These are phyloP conservation scores for Melospiza melodia DNA, from an alignment of 2,113 vertebrate species.

Conservation along the genomic window DNA sequence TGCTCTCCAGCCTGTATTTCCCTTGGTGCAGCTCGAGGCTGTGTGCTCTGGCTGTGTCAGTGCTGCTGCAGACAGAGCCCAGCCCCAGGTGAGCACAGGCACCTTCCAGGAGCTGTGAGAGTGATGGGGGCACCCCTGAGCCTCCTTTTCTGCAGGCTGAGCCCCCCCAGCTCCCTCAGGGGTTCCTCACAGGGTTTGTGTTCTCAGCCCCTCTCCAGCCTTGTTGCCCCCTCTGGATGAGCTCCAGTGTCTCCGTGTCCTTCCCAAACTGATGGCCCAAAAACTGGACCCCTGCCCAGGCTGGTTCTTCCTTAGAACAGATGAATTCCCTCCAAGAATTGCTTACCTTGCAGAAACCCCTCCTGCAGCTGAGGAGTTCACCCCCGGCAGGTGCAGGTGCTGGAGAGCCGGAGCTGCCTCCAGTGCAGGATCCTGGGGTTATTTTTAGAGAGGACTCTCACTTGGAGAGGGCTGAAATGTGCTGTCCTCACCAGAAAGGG, in stretches of 20 bases:
- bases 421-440: not conserved
- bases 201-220: too few relatives aligned
- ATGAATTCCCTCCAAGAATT: not conserved
- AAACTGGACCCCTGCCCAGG: not conserved
- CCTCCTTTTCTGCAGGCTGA: too few relatives aligned
- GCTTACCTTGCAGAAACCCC: accelerated
- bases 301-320: not conserved
- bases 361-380: not conserved
- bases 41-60: too few relatives aligned
- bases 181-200: too few relatives aligned
- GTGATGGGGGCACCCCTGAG: too few relatives aligned
- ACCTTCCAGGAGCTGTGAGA: too few relatives aligned
- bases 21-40: too few relatives aligned
- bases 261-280: not conserved
- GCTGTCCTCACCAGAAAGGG: not conserved
- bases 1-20: too few relatives aligned
- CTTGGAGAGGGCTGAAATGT: not conserved
- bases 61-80: too few relatives aligned
- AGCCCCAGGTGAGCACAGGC: too few relatives aligned
- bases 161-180: too few relatives aligned
- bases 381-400: not conserved
- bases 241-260: too few relatives aligned
- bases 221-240: accelerated
- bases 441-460: not conserved
- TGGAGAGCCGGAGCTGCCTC: not conserved